These are phyloP conservation scores for Stegophylla sp. DNA, from an alignment of 2,888 invertebrate genomes.

Conservation along the genomic window DNA sequence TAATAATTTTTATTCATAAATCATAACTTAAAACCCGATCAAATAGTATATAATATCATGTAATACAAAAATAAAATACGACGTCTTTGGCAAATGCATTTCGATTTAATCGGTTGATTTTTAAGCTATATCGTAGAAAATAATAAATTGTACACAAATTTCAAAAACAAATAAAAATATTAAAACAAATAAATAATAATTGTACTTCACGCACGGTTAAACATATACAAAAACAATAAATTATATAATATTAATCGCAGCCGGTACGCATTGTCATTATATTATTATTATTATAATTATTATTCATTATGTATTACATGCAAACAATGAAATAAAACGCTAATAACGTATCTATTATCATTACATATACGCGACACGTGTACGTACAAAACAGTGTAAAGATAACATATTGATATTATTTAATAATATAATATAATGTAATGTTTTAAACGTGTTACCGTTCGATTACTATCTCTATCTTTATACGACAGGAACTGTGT, in stretches of 20 bases:
- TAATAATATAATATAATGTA: background rate
- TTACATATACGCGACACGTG: no score
- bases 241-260: constrained; percentile 2
- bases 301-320: background rate
- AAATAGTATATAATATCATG: constrained; percentile 9
- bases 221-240: constrained; percentile 2
- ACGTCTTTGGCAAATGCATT: constrained; percentile 52
- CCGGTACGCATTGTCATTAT: background rate
- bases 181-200: background rate
- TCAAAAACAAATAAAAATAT: background rate
- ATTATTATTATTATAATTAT: background rate
- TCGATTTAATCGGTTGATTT: constrained; percentile 18
- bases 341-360: background rate
- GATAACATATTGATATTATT: background rate
- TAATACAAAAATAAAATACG: constrained; percentile 36
- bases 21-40: constrained; percentile 22
- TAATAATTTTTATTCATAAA: background rate
- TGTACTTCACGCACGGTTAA: constrained; percentile 1
- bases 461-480: background rate
- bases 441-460: no score
- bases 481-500: constrained; percentile 46
- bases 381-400: background rate
- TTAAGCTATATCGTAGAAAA: background rate
- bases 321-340: constrained; percentile 31
- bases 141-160: background rate